These are phyloP conservation scores for Cryptus armator DNA, from an alignment of 2,888 invertebrate species.

Conservation along the genomic window DNA sequence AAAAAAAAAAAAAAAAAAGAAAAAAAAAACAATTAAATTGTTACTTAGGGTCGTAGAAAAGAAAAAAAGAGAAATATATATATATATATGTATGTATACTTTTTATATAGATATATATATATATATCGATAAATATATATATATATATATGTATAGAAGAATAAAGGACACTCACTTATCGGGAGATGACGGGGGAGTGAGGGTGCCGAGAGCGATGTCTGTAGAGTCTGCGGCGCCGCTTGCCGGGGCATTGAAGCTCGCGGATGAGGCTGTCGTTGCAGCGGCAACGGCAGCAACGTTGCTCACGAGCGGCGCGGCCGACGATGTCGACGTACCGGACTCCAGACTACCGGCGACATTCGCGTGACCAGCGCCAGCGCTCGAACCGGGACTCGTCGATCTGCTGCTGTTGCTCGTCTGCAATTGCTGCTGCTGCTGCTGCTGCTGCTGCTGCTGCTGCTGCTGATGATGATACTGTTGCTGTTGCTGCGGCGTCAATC, in stretches of 20 bases:
- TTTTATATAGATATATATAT: conserved; percentile 63
- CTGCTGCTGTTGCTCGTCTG: conserved; percentile 79
- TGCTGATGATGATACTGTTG: conserved; percentile 72
- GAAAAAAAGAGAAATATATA: conserved; percentile 48
- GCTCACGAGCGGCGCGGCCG: conserved; percentile 57
- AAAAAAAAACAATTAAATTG: conserved; percentile 39
- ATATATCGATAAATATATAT: conserved; percentile 65
- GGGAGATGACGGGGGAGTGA: conserved; percentile 88
- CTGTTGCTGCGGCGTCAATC: conserved; percentile 58
- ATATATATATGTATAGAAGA: conserved; percentile 71
- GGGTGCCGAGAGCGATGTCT: conserved; percentile 84
- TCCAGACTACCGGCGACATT: conserved; percentile 59
- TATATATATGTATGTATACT: conserved; percentile 47
- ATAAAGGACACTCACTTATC: conserved; percentile 87
- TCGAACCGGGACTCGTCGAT: conserved; percentile 81
- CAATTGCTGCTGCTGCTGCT: conserved; percentile 75
- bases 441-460: conserved; percentile 62
- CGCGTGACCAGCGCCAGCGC: conserved; percentile 64
- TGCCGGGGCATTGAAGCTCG: conserved; percentile 75
- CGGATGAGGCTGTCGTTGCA: conserved; percentile 24
- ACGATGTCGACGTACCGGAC: conserved; percentile 48
- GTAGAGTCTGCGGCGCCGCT: conserved; percentile 79
- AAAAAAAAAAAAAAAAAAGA: conserved; percentile 54
- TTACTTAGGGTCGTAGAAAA: conserved; percentile 43
- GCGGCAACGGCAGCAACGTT: conserved; percentile 10